Evolutionary conservation across 2,113 vertebrate genomes (phyloP).

Genomic region (Eudyptes chrysolophus): DNA sequence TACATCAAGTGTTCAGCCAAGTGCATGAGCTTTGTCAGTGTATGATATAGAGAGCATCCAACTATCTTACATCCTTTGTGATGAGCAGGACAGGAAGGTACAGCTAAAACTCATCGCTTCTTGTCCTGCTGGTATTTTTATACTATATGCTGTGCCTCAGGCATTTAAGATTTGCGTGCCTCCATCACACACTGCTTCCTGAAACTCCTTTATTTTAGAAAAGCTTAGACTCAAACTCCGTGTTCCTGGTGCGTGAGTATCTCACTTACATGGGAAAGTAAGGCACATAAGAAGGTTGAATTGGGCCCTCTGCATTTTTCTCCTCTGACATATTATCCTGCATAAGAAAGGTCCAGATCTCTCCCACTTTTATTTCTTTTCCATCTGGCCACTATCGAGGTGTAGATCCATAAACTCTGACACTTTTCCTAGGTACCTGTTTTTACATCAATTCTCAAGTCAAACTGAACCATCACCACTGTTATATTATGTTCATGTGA

Average conservation of each 20-base stretch:
- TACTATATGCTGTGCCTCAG: not conserved
- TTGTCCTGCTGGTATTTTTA: not conserved
- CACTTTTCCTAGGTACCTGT: not conserved
- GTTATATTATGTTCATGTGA: not conserved
- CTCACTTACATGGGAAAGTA: not conserved
- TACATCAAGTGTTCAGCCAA: not conserved
- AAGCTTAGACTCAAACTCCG: rapidly evolving
- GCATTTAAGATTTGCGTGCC: not conserved
- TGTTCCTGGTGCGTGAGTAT: not conserved
- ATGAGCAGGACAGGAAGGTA: not conserved
- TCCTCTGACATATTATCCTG: not conserved
- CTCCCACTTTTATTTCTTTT: not conserved
- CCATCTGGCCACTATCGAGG: not conserved
- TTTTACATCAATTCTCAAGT: not conserved
- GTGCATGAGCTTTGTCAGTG: not conserved
- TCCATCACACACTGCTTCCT: not conserved
- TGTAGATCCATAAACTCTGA: not conserved
- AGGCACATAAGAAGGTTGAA: not conserved
- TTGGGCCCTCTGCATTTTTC: not conserved
- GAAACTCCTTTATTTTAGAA: not conserved
- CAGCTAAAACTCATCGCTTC: not conserved
- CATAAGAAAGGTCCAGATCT: not conserved
- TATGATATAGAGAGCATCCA: not conserved
- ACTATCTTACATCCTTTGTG: not conserved
- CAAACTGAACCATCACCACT: not conserved